Evolutionary conservation across 2,797 vertebrate genomes (phyloP).

Genomic region (Microctenopoma lineatum): DNA sequence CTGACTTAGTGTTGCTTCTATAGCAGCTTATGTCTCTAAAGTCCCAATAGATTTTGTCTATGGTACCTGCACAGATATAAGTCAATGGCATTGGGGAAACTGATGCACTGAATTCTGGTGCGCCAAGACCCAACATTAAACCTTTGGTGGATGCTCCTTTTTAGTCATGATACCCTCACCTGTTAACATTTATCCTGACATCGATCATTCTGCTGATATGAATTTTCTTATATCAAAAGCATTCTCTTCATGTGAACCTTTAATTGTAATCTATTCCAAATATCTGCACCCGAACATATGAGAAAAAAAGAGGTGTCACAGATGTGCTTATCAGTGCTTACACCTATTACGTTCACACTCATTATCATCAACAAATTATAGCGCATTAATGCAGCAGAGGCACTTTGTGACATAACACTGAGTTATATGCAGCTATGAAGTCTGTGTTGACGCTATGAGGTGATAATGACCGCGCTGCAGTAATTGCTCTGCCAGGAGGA

Average conservation of each 20-base stretch:
- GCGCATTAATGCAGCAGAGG: conserved; percentile 39
- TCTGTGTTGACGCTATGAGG: conserved; percentile 71
- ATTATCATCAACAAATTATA: conserved; percentile 69
- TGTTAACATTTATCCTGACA: too few relatives aligned
- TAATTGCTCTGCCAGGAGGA: conserved; percentile 72
- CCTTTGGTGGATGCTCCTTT: too few relatives aligned
- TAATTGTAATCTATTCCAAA: conserved; percentile 11
- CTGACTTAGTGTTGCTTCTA: too few relatives aligned
- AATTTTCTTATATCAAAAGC: neutral
- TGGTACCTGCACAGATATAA: too few relatives aligned
- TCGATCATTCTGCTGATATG: neutral
- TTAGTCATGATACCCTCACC: too few relatives aligned
- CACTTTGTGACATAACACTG: conserved; percentile 54
- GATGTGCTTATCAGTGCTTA: conserved; percentile 51
- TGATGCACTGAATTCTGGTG: too few relatives aligned
- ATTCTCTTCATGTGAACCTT: neutral
- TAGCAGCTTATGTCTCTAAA: too few relatives aligned
- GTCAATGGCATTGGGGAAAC: too few relatives aligned
- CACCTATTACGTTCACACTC: conserved; percentile 61
- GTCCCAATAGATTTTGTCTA: too few relatives aligned
- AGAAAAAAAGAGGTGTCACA: conserved; percentile 49
- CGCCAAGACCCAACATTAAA: too few relatives aligned
- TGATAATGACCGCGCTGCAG: conserved; percentile 72
- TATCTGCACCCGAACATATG: conserved; percentile 26
- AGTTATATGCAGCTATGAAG: conserved; percentile 61